Evolutionary conservation across 2,888 invertebrate genomes (phyloP).

Genomic region (Pecten maximus): DNA sequence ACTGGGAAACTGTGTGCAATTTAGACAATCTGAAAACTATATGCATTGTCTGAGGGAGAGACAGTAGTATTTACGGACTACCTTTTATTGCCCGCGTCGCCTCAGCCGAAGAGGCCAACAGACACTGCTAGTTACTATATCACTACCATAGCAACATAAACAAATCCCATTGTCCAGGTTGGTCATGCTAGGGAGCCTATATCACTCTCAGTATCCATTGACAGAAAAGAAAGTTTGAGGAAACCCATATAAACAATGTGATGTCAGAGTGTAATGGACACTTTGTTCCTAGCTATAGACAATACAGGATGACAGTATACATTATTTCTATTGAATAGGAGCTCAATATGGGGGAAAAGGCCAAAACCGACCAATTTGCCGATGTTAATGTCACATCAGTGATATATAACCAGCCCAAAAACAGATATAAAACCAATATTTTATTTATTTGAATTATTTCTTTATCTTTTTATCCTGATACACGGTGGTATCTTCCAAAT

Average conservation of each 20-base stretch:
- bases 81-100: background rate
- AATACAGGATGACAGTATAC: background rate
- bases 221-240: background rate
- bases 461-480: too few species aligned
- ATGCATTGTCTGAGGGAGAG: slow-evolving; percentile 23
- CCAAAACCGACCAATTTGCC: background rate
- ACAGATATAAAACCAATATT: background rate
- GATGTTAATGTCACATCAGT: background rate
- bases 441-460: background rate
- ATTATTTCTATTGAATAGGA: slow-evolving; percentile 11
- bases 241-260: background rate
- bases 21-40: slow-evolving; percentile 28
- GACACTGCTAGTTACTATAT: slow-evolving; percentile 26
- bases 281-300: background rate
- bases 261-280: slow-evolving; percentile 1
- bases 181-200: background rate
- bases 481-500: too few species aligned
- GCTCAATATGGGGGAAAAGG: background rate
- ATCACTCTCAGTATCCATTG: background rate
- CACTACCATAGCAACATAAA: slow-evolving; percentile 11
- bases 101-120: background rate
- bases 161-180: slow-evolving; percentile 13
- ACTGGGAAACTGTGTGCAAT: slow-evolving; percentile 4
- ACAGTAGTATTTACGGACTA: background rate
- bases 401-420: background rate